Percentiles rank a stretch among this genome's conserved stretches.
phyloP scores from a whole-genome alignment of 2,888 invertebrate species.

The Spilarctia lutea region DNA sequence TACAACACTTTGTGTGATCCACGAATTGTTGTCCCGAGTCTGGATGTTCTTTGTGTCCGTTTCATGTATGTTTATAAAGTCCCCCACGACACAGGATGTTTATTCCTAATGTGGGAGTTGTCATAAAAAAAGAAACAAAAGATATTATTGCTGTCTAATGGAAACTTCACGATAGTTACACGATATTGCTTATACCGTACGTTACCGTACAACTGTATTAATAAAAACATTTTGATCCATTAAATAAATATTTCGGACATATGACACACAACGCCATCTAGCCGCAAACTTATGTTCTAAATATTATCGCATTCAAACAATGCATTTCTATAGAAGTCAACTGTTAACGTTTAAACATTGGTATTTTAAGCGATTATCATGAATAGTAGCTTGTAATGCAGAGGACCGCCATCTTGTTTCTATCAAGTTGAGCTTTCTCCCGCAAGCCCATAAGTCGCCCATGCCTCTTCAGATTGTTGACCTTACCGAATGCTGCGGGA shows the following conservation, averaged over 20 bases:
- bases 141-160: too few species aligned
- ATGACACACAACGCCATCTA: too few species aligned
- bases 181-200: too few species aligned
- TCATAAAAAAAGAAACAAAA: too few species aligned
- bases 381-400: neutral
- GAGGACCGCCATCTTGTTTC: constrained; percentile 19
- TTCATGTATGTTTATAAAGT: too few species aligned
- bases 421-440: constrained; percentile 28
- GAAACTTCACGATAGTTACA: too few species aligned
- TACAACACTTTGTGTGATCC: too few species aligned
- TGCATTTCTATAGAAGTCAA: neutral
- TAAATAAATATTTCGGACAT: neutral
- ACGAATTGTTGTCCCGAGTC: too few species aligned
- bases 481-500: constrained; percentile 57
- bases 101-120: too few species aligned
- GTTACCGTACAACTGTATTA: too few species aligned
- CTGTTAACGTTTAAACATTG: neutral
- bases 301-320: neutral
- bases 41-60: too few species aligned
- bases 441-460: constrained; percentile 10
- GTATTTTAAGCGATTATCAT: neutral
- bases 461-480: constrained; percentile 48
- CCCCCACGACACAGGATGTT: too few species aligned
- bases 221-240: neutral
- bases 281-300: neutral